Conservation (phyloP, 2,113 vertebrate genomes). For the Fulmarus glacialis region DNA sequence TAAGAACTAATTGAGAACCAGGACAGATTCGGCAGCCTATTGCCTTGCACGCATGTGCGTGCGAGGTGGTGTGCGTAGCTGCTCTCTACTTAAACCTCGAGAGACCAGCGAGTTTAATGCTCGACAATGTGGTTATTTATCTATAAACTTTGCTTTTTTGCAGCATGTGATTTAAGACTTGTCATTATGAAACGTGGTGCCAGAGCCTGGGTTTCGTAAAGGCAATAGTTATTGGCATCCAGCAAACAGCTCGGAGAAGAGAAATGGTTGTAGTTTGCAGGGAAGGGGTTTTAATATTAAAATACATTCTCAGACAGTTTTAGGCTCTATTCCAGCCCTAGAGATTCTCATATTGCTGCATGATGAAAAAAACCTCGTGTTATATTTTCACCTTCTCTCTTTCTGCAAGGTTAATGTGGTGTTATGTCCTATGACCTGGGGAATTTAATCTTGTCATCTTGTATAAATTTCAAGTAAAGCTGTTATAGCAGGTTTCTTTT, state of each 20-base stretch:
- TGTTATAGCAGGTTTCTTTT: neutral
- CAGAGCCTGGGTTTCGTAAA: neutral
- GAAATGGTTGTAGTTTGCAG: neutral
- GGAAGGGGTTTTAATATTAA: neutral
- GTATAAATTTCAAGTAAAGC: neutral
- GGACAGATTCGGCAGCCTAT: neutral
- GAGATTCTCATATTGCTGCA: neutral
- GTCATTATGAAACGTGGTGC: neutral
- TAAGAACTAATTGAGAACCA: neutral
- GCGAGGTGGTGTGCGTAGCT: neutral
- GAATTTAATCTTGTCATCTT: neutral
- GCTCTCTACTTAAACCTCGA: neutral
- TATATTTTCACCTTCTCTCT: neutral
- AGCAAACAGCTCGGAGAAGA: neutral
- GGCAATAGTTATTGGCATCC: neutral
- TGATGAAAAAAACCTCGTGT: neutral
- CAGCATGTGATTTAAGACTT: neutral
- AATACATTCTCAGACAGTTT: neutral
- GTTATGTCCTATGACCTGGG: neutral
- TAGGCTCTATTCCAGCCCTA: neutral
- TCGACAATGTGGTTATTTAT: neutral
- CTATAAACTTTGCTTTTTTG: neutral
- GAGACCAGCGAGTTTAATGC: neutral
- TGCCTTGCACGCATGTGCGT: neutral
- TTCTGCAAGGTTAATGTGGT: neutral